Percentiles rank a stretch among this genome's conserved stretches.
Evolutionary conservation across 2,797 vertebrate genomes (phyloP).

Genomic region (Pterois miles): DNA sequence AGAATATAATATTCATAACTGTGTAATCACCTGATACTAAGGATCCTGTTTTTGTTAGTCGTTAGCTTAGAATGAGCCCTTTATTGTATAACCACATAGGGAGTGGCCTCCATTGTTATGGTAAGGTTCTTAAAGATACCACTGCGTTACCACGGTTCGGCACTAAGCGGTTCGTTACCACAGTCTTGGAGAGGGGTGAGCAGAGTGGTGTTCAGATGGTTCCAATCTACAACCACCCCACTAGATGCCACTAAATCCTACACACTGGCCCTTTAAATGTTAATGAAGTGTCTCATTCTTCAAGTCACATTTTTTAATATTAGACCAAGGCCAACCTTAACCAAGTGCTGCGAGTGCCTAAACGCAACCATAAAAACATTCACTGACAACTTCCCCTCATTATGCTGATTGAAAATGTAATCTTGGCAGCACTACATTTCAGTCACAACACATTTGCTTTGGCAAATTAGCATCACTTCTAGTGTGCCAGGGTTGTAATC

Average conservation of each 20-base stretch:
- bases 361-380: not conserved
- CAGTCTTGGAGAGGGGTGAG: not conserved
- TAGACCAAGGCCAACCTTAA: not conserved
- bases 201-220: not conserved
- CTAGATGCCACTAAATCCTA: not conserved
- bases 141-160: not conserved
- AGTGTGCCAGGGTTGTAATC: slow-evolving; percentile 23
- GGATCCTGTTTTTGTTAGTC: no score
- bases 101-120: not conserved
- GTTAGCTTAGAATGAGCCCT: no score
- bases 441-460: slow-evolving; percentile 6
- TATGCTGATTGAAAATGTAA: not conserved
- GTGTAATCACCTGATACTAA: no score
- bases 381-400: slow-evolving; percentile 8
- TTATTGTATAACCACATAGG: no score
- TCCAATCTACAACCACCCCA: not conserved
- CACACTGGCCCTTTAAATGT: not conserved
- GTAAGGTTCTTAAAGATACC: not conserved
- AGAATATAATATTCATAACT: no score
- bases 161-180: not conserved
- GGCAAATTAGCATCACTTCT: slow-evolving; percentile 16
- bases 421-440: not conserved
- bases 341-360: not conserved
- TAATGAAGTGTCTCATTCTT: not conserved
- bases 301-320: not conserved